Evolutionary conservation across 1,140 invertebrate genomes (phyloP), one percentile per base, ranked within the genome.

Genomic region (Sycophaga agraensis): DNA sequence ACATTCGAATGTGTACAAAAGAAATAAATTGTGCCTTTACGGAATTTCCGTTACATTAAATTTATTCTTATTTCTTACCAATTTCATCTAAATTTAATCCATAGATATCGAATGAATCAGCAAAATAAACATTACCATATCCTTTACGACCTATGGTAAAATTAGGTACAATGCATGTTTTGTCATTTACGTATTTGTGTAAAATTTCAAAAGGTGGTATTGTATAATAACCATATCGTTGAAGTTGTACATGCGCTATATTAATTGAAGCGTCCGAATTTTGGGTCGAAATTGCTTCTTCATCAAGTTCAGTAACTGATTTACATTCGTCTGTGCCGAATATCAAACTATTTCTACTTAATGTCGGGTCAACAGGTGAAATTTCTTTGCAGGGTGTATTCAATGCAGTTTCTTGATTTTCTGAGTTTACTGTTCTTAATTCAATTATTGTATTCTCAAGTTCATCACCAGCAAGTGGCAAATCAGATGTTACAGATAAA

Each of bases 41-140:
- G 31, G 11, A 34, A 34, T 34, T 6, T 6, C 5, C n/a, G n/a
- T n/a, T n/a, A n/a, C n/a, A n/a, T 88, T 16, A 94, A 26, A 26
- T n/a, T 9, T 49, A n/a, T 2, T 49, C 4, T 31, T 17, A 31
- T 4, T 21, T 12, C 87, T 68, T 40, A 58, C 55, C 56, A 16
- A 59, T 61, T 46, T 93, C 88, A 80, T 98, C 95, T 7, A 98
- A 75, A 81, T 98, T 93, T 16, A 98, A 70, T 8, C 89, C 90
- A 21, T 90, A 86, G n/a, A 98, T 88, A 77, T 98, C 91, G 61
- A 96, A 89, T 21, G 87, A 84, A 63, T 92, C 91, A 26, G 89
- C 87, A 74, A 94, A 99, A 73, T 86, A 93, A 0, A 99, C 91
- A 77, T 91, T 93, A 21, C 97, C 97, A 78, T 95, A 99, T 43